These are phyloP conservation scores for Macroteleia sp. DNA, from an alignment of 2,888 invertebrate species.

Conservation along the genomic window DNA sequence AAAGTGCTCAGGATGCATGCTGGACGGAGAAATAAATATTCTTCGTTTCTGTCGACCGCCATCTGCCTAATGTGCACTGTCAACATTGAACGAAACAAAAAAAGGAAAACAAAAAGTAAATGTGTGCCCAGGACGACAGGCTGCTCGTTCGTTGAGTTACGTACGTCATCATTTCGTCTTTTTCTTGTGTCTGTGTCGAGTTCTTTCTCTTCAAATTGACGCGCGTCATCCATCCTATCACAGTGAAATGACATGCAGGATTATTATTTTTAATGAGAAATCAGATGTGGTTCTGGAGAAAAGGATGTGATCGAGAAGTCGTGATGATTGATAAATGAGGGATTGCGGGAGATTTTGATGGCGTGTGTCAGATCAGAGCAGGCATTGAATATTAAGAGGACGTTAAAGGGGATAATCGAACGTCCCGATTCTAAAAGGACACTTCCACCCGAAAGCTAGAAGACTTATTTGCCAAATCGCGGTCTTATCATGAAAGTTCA, in stretches of 20 bases:
- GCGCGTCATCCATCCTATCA: slow-evolving; percentile 15
- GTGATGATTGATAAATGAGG: neutral
- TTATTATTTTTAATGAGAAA: slow-evolving; percentile 50
- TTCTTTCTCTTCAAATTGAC: slow-evolving; percentile 17
- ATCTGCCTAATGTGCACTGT: slow-evolving; percentile 45
- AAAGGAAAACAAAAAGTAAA: neutral
- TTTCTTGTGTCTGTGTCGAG: neutral
- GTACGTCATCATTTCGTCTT: neutral
- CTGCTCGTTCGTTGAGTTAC: neutral
- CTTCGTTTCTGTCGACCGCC: slow-evolving; percentile 16
- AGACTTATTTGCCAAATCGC: too few relatives aligned
- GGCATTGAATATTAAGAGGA: too few relatives aligned
- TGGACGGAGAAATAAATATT: neutral
- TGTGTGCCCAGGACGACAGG: slow-evolving; percentile 18
- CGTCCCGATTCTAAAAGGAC: too few relatives aligned
- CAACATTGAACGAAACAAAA: slow-evolving; percentile 30
- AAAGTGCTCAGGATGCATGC: neutral
- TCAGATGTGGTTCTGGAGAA: neutral
- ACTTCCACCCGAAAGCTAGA: too few relatives aligned
- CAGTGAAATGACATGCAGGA: slow-evolving; percentile 21
- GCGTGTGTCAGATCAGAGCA: too few relatives aligned
- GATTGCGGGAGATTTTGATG: neutral
- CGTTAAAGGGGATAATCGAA: too few relatives aligned
- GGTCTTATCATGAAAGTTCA: too few relatives aligned
- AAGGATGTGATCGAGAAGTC: neutral